Percentiles rank a stretch among this genome's conserved stretches.
These are phyloP conservation scores for Hydractinia echinata DNA, from an alignment of 30 jellyfish, hydroid and myxozoan species.

Conservation along the genomic window DNA sequence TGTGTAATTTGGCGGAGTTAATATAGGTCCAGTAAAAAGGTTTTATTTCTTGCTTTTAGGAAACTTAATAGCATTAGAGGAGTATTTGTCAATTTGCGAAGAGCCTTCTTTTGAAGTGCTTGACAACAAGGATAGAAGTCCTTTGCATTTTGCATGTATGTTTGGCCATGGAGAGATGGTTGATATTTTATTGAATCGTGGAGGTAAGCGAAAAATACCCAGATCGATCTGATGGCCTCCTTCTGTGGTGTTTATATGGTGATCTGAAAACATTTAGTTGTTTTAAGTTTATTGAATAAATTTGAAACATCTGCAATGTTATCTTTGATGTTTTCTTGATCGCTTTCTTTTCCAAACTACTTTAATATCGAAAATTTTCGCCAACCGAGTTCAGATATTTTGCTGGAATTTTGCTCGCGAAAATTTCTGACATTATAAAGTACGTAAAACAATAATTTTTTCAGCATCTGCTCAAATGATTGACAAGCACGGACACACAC, in stretches of 20 bases:
- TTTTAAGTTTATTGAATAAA: too few relatives aligned
- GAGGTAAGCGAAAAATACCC: slow-evolving; percentile 38
- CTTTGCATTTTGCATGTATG: slow-evolving; percentile 73
- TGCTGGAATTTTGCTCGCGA: background rate
- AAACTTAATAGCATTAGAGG: slow-evolving; percentile 62
- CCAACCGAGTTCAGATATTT: too few relatives aligned
- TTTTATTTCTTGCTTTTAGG: slow-evolving; percentile 33
- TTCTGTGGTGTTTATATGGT: too few relatives aligned
- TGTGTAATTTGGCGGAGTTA: too few relatives aligned
- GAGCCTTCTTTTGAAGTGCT: slow-evolving; percentile 41
- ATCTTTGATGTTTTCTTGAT: background rate
- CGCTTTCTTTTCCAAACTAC: background rate
- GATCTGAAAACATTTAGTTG: too few relatives aligned
- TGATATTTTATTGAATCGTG: slow-evolving; percentile 63
- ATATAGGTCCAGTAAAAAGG: too few relatives aligned
- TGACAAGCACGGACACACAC: slow-evolving; percentile 64
- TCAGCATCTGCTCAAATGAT: slow-evolving; percentile 49
- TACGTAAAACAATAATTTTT: background rate
- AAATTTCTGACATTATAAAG: background rate
- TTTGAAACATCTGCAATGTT: too few relatives aligned
- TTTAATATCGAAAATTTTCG: background rate
- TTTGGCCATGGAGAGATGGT: slow-evolving; percentile 92
- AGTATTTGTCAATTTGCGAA: slow-evolving; percentile 43
- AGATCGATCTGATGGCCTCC: too few relatives aligned
- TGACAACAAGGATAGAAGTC: slow-evolving; percentile 75